phyloP scores from a whole-genome alignment of 2,113 vertebrate species.

The Equus przewalskii region DNA sequence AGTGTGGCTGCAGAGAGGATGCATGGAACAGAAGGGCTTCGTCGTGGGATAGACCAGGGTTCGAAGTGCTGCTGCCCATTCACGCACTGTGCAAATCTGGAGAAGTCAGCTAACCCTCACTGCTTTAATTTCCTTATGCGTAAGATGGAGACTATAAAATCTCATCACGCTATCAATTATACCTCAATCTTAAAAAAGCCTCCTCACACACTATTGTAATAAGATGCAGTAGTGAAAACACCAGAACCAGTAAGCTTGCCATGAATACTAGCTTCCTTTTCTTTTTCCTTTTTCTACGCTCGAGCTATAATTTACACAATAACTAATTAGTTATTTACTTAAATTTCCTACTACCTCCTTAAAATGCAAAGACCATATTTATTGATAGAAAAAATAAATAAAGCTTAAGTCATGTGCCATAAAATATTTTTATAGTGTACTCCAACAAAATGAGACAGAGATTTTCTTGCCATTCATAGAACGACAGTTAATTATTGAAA shows the following conservation, averaged over 20 bases:
- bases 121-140: background rate
- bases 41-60: background rate
- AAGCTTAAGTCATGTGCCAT: background rate
- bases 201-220: background rate
- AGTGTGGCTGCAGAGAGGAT: background rate
- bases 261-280: background rate
- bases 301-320: background rate
- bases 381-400: background rate
- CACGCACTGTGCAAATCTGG: background rate
- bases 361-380: conserved; percentile 17
- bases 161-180: background rate
- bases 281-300: background rate
- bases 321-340: background rate
- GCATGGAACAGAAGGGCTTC: background rate
- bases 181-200: background rate
- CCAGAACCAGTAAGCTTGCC: background rate
- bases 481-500: conserved; percentile 61
- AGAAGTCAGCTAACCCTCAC: background rate
- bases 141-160: background rate
- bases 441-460: background rate
- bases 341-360: background rate
- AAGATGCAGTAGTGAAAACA: background rate
- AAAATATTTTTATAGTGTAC: background rate
- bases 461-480: conserved; percentile 11
- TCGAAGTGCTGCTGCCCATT: background rate